Conservation (phyloP, 2,888 invertebrate genomes). For the Drosophila anomalipes region DNA sequence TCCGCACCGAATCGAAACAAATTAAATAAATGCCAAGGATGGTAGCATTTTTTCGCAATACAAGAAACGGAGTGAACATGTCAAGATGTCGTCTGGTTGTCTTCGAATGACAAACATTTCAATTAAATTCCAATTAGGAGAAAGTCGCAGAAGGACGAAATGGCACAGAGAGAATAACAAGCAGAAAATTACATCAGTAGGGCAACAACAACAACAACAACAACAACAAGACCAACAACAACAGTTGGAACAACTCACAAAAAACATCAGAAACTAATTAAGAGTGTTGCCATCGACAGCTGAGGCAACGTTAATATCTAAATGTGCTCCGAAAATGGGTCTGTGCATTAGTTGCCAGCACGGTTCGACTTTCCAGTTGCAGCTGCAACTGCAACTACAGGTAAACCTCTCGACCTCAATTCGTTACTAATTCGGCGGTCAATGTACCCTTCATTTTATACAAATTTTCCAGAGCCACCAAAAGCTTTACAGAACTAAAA, state of each 20-base stretch:
- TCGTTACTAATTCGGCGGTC: conserved; percentile 16
- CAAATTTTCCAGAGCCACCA: conserved; percentile 38
- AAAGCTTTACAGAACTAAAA: background rate
- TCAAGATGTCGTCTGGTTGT: conserved; percentile 24
- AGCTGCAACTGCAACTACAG: conserved; percentile 1
- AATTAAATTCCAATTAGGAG: conserved; percentile 66
- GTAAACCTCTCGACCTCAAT: conserved; percentile 18
- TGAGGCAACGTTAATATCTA: conserved; percentile 11
- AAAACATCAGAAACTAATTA: conserved; percentile 64
- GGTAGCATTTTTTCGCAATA: background rate
- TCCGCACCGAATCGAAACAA: conserved; percentile 7
- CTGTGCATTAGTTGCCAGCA: background rate
- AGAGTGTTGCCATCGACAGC: conserved; percentile 61
- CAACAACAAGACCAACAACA: conserved; percentile 9
- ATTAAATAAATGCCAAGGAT: background rate
- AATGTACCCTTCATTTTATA: conserved; percentile 49
- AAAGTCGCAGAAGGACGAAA: conserved; percentile 47
- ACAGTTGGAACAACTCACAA: conserved; percentile 14
- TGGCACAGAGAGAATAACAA: conserved; percentile 15
- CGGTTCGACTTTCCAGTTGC: background rate
- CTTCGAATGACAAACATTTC: conserved; percentile 63
- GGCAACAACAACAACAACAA: background rate
- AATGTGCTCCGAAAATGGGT: background rate
- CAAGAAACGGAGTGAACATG: conserved; percentile 25
- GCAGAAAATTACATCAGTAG: conserved; percentile 57